Evolutionary conservation across 2,888 invertebrate genomes (phyloP), one percentile per base, ranked within the genome.

Genomic region (Lithophane leautieri): DNA sequence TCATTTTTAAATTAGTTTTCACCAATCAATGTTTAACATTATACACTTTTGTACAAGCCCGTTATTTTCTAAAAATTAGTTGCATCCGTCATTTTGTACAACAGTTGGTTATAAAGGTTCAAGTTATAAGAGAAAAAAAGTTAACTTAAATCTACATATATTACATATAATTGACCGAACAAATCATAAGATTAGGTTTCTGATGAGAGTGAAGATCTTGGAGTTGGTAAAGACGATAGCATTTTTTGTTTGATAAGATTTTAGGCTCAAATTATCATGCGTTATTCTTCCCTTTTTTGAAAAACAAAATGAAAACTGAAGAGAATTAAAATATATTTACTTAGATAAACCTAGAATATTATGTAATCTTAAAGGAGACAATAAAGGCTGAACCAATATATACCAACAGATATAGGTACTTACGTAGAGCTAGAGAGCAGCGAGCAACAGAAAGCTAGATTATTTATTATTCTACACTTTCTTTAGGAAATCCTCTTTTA

Each of bases 31-130:
- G 56, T 58, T 70, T 47, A 52, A 69, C 50, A 60, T 77, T 60
- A 65, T 72, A 76, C 52, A 65, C 0, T 65, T 66, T 71, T 62
- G 70, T 73, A 60, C 50, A 63, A 52, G 47, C 28, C 84, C 86
- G 86, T 86, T 86, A 86, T 78, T 84, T 78, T 77, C 1, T 63
- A 58, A 80, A 80, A 86, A 82, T 80, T 80, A 82, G 76, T 69
- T 16, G 68, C 73, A 78, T 82, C 78, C 80, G 84, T 68, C 69
- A 78, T 72, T 79, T 84, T 72, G 76, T 82, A 71, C 56, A n/a
- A 60, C 71, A 47, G 44, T 70, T 75, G 8, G 19, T 44, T 62
- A 25, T 22, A 12, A 12, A 8, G 76, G 66, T 67, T 11, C 63
- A 85, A 85, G 86, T 42, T 69, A 63, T 34, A 62, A 61, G 70